Base-by-base conservation (phyloP, 2,113 vertebrate genomes). In the Butorides virescens region DNA sequence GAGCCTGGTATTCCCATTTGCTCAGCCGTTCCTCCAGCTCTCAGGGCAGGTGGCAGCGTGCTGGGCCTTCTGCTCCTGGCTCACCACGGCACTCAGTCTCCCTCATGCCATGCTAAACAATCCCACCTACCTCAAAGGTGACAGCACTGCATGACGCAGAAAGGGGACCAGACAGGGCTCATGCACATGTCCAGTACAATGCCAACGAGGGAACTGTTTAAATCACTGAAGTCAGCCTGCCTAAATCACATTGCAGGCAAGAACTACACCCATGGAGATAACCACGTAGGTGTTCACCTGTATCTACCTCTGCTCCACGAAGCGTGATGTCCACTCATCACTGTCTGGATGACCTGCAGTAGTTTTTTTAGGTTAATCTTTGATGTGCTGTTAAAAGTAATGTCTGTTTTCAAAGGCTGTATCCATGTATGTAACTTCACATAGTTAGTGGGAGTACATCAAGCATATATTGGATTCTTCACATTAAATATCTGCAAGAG, bases 41-140 rank as follows among this genome's bases (percentile, higher is more conserved):
- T 86, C 44, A 19, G 6, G 11, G 11, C 0, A 0, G 20, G 16
- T 22, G 25, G 55, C 32, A 39, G 11, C 3, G 0, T 21, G 15
- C 42, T 62, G 34, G 39, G 39, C 21, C 17, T 46, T 44, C 18
- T 50, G 21, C 6, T 84, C 37, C 55, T 75, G 34, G 22, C 56
- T 85, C 23, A 76, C 44, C 56, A 65, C 26, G 70, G 25, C 32
- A 17, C 37, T 29, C 4, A 0, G 6, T 56, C 23, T 42, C 55
- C 46, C 26, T 46, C 30, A 21, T 22, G 32, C 39, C 56, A 63
- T 12, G 23, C 20, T 37, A 50, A 80, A 50, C 11, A 62, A 32
- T 44, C 23, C 17, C 42, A 37, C 20, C 37, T 73, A 70, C 26
- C 15, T 63, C 23, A 56, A 88, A 70, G 5, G 56, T 36, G 27